Evolutionary conservation across 1,140 invertebrate genomes (phyloP), one percentile per base, ranked within the genome.

Genomic region (Drosophila grimshawi): DNA sequence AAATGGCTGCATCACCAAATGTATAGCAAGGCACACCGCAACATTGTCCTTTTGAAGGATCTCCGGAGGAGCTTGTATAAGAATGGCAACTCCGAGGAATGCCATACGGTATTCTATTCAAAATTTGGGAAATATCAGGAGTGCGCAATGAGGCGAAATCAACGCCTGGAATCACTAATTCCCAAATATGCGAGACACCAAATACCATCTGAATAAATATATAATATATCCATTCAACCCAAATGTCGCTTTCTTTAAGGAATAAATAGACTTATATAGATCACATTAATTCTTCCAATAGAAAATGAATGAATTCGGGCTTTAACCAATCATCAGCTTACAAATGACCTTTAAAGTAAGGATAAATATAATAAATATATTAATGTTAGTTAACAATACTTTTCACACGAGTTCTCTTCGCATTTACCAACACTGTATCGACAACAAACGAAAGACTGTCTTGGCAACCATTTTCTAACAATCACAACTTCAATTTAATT

Each of bases 111-210:
- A 5, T 3, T 19, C 7, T 11, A 2, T 39, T 3, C 0, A 3
- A 10, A 10, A 3, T 59, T 45, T 27, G 6, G 10, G 10, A 2
- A 27, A 0, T 59, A 33, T 41, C 7, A 27, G 0, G 41, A 59
- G 27, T 59, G 64, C 35, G 29, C 46, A 33, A 7, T 51, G 5
- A 39, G 6, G 6, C 45, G 57, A n/a, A 10, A 62, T 35, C 33
- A 32, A 19, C 57, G 57, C 10, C 6, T 46, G 5, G 68, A 70
- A 5, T 64, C 27, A 1, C 10, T 29, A 8, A 27, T 64, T 2
- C 61, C 51, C n/a, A 49, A 56, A 3, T 69, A 55, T 6, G 57
- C 66, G 2, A 4, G 5, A 3, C 63, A 48, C 7, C 41, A 52
- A 33, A 30, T 4, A 2, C 8, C 4, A n/a, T 4, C 29, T 11